Evolutionary conservation across 2,888 invertebrate species (phyloP).

Genomic region (Ormyrus thymus): DNA sequence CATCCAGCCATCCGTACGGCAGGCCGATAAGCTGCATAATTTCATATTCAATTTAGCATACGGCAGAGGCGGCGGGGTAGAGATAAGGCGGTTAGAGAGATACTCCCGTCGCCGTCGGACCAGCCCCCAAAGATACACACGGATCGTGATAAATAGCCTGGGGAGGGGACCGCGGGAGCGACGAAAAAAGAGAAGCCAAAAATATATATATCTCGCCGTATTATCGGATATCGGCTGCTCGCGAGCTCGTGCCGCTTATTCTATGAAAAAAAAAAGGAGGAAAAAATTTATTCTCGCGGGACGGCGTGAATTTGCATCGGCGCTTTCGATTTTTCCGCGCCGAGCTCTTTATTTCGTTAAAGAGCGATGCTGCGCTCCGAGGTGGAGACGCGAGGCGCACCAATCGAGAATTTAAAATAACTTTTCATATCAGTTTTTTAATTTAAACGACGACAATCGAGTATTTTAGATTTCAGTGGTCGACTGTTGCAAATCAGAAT

Average conservation of each 20-base stretch:
- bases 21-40: conserved; percentile 73
- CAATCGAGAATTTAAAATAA: too few species aligned
- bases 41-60: conserved; percentile 76
- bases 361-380: too few species aligned
- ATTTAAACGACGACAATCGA: too few species aligned
- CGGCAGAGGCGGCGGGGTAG: conserved; percentile 61
- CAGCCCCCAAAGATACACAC: conserved; percentile 60
- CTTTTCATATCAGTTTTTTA: too few species aligned
- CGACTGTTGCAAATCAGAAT: too few species aligned
- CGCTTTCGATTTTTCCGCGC: neutral
- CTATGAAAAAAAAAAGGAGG: neutral
- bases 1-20: conserved; percentile 56
- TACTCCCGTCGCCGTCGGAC: conserved; percentile 58
- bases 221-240: conserved; percentile 52
- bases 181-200: conserved; percentile 26
- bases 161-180: conserved; percentile 7
- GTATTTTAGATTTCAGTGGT: too few species aligned
- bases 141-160: conserved; percentile 65
- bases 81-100: conserved; percentile 69
- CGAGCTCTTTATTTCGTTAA: too few species aligned
- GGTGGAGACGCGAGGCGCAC: too few species aligned
- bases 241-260: neutral
- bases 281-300: conserved; percentile 4
- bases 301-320: conserved; percentile 5
- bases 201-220: conserved; percentile 37